phyloP scores from a whole-genome alignment of 2,113 vertebrate species.

The Salvator merianae region DNA sequence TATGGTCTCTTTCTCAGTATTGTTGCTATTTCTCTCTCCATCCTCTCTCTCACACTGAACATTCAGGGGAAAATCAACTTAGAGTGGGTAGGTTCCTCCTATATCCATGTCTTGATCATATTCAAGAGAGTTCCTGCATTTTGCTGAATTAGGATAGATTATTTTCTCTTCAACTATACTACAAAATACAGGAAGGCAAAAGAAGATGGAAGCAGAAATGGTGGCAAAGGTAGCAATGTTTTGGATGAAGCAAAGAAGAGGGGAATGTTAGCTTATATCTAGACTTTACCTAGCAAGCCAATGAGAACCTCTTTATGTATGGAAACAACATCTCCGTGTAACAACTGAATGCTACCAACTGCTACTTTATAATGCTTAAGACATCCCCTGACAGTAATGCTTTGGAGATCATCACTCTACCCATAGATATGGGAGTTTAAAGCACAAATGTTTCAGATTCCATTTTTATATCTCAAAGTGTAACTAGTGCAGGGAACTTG shows the following conservation, averaged over 20 bases:
- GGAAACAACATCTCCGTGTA: neutral
- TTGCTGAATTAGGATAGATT: neutral
- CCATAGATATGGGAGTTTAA: neutral
- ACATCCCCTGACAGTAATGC: neutral
- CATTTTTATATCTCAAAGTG: constrained; percentile 43
- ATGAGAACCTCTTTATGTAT: neutral
- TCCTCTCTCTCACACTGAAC: neutral
- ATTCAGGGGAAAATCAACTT: neutral
- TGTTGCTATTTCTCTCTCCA: neutral
- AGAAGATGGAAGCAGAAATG: too few species aligned
- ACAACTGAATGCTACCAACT: neutral
- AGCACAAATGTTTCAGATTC: neutral
- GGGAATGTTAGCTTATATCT: neutral
- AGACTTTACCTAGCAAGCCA: neutral
- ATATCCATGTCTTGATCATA: neutral
- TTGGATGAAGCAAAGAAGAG: neutral
- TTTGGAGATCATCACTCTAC: constrained; percentile 32
- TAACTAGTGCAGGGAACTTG: constrained; percentile 27
- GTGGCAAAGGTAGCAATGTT: neutral
- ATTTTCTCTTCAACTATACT: too few species aligned
- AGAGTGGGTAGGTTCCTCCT: neutral
- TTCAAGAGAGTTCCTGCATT: neutral
- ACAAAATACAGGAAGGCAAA: too few species aligned
- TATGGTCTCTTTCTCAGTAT: neutral
- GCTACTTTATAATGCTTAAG: neutral